Evolutionary conservation across 1,140 invertebrate species (phyloP).

Genomic region (Lucilia cuprina): DNA sequence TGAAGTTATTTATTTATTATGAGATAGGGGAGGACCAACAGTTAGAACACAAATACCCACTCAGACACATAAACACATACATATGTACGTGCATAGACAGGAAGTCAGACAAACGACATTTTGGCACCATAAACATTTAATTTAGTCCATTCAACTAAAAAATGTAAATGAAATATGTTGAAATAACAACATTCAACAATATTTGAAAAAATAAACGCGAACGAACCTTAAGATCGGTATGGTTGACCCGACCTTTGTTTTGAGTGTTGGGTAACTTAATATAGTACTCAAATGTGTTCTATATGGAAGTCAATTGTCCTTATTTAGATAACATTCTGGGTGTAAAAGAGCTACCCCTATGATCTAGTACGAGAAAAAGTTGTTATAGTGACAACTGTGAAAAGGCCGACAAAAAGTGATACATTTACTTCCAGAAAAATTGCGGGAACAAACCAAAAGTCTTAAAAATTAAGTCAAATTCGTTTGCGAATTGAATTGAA

Average conservation of each 20-base stretch:
- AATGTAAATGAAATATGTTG: constrained; percentile 12
- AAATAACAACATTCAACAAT: background rate
- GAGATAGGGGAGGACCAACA: background rate
- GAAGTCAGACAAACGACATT: constrained; percentile 28
- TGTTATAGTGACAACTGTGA: too few species aligned
- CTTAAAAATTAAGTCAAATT: background rate
- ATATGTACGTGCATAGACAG: background rate
- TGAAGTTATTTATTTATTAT: constrained; percentile 35
- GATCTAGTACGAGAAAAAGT: too few species aligned
- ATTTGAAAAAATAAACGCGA: background rate
- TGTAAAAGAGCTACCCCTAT: too few species aligned
- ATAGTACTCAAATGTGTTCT: too few species aligned
- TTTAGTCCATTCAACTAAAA: constrained; percentile 27
- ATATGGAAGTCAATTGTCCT: too few species aligned
- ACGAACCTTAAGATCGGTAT: too few species aligned
- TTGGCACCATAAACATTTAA: constrained; percentile 34
- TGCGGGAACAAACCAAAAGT: background rate
- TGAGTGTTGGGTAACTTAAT: too few species aligned
- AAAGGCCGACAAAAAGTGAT: too few species aligned
- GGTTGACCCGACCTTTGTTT: too few species aligned
- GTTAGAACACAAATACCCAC: background rate
- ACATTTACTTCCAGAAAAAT: too few species aligned
- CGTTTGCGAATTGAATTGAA: background rate
- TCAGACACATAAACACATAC: background rate
- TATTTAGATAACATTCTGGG: too few species aligned